Evolutionary conservation across 2,888 invertebrate genomes (phyloP), one percentile per base, ranked within the genome.

Genomic region (Sicus ferrugineus): DNA sequence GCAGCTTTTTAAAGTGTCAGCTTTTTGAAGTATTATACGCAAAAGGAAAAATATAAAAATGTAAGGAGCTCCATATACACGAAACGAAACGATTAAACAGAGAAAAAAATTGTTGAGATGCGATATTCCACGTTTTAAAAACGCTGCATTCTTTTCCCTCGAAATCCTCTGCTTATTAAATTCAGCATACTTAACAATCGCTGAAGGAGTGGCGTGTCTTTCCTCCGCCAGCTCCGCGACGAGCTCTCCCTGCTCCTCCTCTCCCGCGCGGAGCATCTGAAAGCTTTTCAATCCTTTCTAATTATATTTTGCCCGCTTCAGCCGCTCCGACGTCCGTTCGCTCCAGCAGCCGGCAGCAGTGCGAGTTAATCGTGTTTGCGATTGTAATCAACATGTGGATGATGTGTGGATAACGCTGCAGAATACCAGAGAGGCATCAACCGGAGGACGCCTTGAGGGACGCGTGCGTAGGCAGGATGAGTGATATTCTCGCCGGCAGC

Each of bases 311-410:
- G 16, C 42, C 16, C 14, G n/a, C 14, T 16, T 9, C 42, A n/a
- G 14, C 42, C 42, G 4, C 9, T n/a, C 11, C 7, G 14, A 1
- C 14, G 42, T 42, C 11, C 42, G 14, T 16, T n/a, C n/a, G 14
- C 42, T 42, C n/a, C 42, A 31, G 38, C 46, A 21, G 23, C 26
- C n/a, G n/a, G n/a, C n/a, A n/a, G n/a, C n/a, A n/a, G n/a, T n/a
- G n/a, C n/a, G n/a, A 54, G 30, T 31, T 70, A 23, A 46, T 14
- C 42, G 42, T 52, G 67, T 67, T 54, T 64, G 52, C 16, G 59
- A 54, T 66, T 56, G 65, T 66, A 66, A 66, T 66, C 65, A 54
- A 38, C 65, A 66, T 54, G 42, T 28, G 65, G 65, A 66, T 66
- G n/a, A n/a, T n/a, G n/a, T n/a, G n/a, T n/a, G n/a, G n/a, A n/a